These are phyloP conservation scores for Laterallus jamaicensis DNA, from an alignment of 2,113 vertebrate genomes.

Conservation along the genomic window DNA sequence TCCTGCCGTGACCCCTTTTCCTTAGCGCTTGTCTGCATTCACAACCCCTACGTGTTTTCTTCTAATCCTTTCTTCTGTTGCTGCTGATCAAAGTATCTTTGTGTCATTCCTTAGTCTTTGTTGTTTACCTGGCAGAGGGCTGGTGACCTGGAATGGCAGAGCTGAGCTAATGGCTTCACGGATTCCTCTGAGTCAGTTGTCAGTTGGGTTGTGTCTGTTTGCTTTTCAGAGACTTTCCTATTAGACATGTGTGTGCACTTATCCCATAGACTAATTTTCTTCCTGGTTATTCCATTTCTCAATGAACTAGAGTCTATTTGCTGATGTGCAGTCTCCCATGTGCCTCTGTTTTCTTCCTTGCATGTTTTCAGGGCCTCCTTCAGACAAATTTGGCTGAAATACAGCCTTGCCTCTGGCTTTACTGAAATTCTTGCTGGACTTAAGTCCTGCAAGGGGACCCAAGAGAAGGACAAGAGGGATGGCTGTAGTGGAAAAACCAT, in stretches of 20 bases:
- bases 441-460: not conserved
- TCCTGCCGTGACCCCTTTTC: not conserved
- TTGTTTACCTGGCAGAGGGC: not conserved
- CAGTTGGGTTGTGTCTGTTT: not conserved
- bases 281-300: not conserved
- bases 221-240: not conserved
- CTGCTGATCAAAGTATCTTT: not conserved
- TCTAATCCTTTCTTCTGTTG: not conserved
- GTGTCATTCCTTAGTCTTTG: not conserved
- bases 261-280: not conserved
- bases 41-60: not conserved
- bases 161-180: not conserved
- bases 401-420: not conserved
- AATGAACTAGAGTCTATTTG: not conserved
- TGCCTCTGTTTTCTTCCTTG: not conserved
- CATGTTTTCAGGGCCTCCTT: not conserved
- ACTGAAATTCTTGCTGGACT: not conserved
- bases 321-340: accelerated
- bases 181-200: not conserved
- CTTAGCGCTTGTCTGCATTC: not conserved
- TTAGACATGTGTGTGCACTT: not conserved
- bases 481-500: accelerated
- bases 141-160: not conserved
- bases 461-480: not conserved
- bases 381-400: not conserved